These are phyloP conservation scores for Formica aserva DNA, from an alignment of 2,888 invertebrate species.

Conservation along the genomic window DNA sequence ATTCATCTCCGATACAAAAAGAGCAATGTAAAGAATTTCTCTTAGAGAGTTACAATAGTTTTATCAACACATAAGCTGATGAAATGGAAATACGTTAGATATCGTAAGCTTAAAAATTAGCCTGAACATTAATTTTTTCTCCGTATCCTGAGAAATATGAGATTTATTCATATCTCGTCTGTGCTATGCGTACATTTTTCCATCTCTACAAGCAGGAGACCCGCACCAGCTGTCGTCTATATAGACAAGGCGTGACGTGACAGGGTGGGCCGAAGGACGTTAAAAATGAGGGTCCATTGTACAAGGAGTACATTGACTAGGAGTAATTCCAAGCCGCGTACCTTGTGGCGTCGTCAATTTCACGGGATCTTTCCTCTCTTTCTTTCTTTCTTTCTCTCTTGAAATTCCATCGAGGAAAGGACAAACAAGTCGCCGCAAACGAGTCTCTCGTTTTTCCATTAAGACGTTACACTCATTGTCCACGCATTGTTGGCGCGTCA, in stretches of 20 bases:
- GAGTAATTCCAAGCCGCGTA: conserved; percentile 14
- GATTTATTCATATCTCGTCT: conserved; percentile 1
- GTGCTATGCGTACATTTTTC: conserved; percentile 64
- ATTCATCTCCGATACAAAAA: not conserved
- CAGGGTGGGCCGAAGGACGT: conserved; percentile 54
- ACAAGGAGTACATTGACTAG: conserved; percentile 23
- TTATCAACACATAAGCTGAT: not conserved
- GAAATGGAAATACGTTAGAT: not conserved
- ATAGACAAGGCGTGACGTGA: conserved; percentile 66
- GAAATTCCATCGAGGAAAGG: not conserved
- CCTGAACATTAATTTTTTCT: conserved; percentile 21
- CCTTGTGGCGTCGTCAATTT: conserved; percentile 58
- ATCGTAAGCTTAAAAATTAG: not conserved
- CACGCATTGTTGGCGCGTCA: conserved; percentile 1
- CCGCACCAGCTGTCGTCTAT: conserved; percentile 73
- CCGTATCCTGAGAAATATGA: not conserved
- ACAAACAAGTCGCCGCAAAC: conserved; percentile 19
- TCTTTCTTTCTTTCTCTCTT: not conserved
- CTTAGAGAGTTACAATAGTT: not conserved
- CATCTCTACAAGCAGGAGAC: conserved; percentile 70
- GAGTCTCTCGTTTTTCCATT: conserved; percentile 64
- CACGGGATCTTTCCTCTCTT: conserved; percentile 50
- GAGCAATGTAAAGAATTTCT: not conserved
- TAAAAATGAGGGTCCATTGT: conserved; percentile 80
- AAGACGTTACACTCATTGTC: conserved; percentile 58